A percentile compares a stretch with the other conserved stretches of the same genome.
Conservation (phyloP, 2,113 vertebrate genomes). For the Pseudorectes ferrugineus region DNA sequence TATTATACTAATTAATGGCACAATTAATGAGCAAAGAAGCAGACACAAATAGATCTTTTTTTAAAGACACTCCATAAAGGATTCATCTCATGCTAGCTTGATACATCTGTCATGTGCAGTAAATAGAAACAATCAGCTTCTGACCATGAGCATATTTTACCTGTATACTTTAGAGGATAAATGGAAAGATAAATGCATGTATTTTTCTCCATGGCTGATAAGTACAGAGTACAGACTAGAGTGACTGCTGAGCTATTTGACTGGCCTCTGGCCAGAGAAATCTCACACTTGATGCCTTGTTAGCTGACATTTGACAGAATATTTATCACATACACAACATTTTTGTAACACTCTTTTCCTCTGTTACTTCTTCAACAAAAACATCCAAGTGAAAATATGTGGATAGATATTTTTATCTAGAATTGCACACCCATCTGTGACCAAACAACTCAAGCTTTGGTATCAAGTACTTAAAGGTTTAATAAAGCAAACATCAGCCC, state of each 20-base stretch:
- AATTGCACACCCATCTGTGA: neutral
- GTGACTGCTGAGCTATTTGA: neutral
- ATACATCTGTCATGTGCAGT: neutral
- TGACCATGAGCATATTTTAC: neutral
- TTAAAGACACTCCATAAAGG: neutral
- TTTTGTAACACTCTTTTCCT: neutral
- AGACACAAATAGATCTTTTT: neutral
- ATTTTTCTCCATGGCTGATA: neutral
- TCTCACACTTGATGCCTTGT: neutral
- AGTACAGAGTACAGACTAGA: neutral
- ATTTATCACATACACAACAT: neutral
- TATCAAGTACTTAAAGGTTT: neutral
- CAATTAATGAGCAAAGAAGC: neutral
- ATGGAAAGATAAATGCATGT: neutral
- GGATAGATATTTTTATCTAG: neutral
- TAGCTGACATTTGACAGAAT: neutral
- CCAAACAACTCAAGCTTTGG: neutral
- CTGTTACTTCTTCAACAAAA: neutral
- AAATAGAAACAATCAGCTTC: neutral
- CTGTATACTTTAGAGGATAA: neutral
- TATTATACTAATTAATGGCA: neutral
- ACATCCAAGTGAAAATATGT: neutral
- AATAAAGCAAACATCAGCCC: neutral
- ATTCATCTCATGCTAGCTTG: neutral
- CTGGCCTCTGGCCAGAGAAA: neutral